phyloP scores from a whole-genome alignment of 2,797 vertebrate species.

The Potorous gilbertii region DNA sequence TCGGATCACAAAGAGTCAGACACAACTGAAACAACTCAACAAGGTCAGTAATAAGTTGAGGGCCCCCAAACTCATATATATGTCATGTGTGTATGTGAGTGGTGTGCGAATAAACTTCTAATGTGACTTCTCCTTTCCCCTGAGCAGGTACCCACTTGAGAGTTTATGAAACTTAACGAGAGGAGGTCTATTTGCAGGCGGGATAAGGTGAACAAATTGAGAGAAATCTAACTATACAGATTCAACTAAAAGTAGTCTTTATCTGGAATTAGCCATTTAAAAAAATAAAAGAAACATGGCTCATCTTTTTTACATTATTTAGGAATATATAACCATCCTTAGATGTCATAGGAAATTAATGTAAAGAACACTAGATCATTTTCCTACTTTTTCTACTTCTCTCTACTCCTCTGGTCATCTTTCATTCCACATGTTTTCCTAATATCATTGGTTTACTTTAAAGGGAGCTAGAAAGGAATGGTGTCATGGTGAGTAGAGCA shows the following conservation, averaged over 20 bases:
- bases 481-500: neutral
- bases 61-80: neutral
- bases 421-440: neutral
- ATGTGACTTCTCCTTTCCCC: neutral
- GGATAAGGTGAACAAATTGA: neutral
- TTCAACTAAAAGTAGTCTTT: conserved; percentile 6
- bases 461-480: neutral
- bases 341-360: neutral
- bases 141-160: neutral
- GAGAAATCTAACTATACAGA: neutral
- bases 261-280: neutral
- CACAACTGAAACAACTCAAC: neutral
- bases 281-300: neutral
- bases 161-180: neutral
- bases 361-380: neutral
- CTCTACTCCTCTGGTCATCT: neutral
- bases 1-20: neutral
- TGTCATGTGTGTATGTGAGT: neutral
- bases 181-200: neutral
- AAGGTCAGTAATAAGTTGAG: neutral
- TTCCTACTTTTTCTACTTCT: neutral
- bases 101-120: neutral
- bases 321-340: neutral
- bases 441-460: neutral
- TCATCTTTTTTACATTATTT: neutral